phyloP scores from a whole-genome alignment of 2,113 vertebrate species.

The Prinia subflava region DNA sequence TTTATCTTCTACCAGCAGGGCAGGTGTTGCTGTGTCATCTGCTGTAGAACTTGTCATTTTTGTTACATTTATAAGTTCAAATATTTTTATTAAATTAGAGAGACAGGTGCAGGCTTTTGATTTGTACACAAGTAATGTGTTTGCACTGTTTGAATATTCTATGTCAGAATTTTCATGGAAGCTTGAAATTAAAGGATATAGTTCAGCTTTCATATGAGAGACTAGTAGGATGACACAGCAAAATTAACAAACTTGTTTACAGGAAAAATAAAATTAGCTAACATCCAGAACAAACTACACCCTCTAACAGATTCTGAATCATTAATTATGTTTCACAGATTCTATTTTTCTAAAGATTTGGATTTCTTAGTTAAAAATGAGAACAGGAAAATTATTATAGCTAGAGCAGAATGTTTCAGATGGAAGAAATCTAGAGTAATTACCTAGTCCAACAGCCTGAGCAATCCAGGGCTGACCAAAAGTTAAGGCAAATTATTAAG shows the following conservation, averaged over 20 bases:
- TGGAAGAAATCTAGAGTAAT: not conserved
- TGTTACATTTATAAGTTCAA: not conserved
- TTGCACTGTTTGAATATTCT: not conserved
- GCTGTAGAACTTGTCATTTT: not conserved
- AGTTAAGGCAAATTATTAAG: not conserved
- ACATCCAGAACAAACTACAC: not conserved
- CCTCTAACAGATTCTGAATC: not conserved
- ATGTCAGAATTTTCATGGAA: not conserved
- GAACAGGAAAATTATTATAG: not conserved
- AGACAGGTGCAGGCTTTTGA: not conserved
- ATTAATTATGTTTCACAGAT: not conserved
- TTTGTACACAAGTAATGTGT: not conserved
- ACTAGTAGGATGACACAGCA: not conserved
- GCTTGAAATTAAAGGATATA: not conserved
- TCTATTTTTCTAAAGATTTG: not conserved
- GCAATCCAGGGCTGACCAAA: not conserved
- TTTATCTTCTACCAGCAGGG: not conserved
- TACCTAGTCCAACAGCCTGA: not conserved
- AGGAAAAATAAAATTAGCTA: not conserved
- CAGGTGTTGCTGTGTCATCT: not conserved
- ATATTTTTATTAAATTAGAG: not conserved
- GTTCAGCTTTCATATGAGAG: not conserved
- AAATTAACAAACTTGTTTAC: not conserved
- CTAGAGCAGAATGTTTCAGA: not conserved
- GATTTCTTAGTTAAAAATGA: not conserved